Base-by-base conservation (phyloP, 2,888 invertebrate species). In the Pedicia rivosa region DNA sequence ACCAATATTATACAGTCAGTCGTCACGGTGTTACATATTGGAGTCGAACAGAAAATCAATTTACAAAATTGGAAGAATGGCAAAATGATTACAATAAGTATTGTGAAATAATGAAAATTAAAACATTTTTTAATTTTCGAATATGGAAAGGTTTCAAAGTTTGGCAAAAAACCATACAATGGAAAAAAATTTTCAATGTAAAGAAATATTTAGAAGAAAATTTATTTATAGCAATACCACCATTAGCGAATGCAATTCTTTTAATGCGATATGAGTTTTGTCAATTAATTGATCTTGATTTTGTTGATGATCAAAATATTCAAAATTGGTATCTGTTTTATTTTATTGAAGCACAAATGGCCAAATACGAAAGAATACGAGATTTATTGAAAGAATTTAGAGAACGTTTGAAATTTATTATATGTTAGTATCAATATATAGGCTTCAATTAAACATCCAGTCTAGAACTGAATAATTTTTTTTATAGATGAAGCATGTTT, bases 21-120 rank as follows among this genome's bases (percentile, higher is more conserved):
- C 63, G 71, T 3, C 72, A 76, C 50, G 91, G 90, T 2, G 82
- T 88, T 1, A 77, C 83, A n/a, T 78, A 81, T 48, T 77, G 73
- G 54, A 70, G 64, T 36, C 55, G 68, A 10, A 72, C 70, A 37
- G 86, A 86, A 54, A 77, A 79, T 57, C 73, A 74, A 10, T 88
- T 83, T 51, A 84, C 84, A 0, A 70, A 78, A 8, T 63, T 90
- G 5, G 67, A 74, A 14, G 67, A 74, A 42, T 90, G 87, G 87
- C 80, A 83, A 52, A 72, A 72, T 40, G 87, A 88, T 52, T 87
- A 83, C 50, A 70, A 70, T n/a, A 74, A 74, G 55, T 88, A 82
- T 51, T 68, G 76, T 27, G 68, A 78, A 52, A 64, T 90, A n/a
- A 75, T 77, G 43, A 70, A 78, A 58, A 77, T 81, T 31, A 74